Base-by-base conservation (phyloP, 2,113 vertebrate species). In the Garra rufa region DNA sequence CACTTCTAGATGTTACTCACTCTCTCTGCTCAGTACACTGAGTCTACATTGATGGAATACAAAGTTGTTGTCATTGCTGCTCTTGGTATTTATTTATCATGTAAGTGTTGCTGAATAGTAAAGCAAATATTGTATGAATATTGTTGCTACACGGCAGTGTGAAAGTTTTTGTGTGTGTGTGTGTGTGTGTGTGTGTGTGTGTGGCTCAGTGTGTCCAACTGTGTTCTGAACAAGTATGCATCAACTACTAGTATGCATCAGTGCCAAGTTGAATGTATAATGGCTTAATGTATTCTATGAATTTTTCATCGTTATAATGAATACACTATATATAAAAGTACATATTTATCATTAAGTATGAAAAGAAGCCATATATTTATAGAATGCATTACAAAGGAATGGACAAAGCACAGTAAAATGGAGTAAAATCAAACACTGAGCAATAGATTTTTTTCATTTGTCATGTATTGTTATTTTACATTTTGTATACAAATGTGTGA, bases 41-140 rank as follows among this genome's bases (percentile, higher is more conserved):
- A 19, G 52, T 59, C 38, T 69, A 43, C 26, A 52, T 52, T 70
- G 21, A 41, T 41, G 63, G 65, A 71, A 50, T 80, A 50, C 78
- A 21, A 80, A 21, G 5, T 30, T 30, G 28, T 81, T 76, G 55
- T 59, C 9, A 48, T 48, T 43, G 73, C 81, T 76, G 76, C 61
- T 88, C 44, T 78, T 59, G 57, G 46, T 76, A 63, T 59, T 67
- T 76, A 30, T 63, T 75, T 52, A 80, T 41, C 26, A 11, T 63
- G 26, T 30, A 8, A 85, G 41, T 75, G 83, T 85, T 48, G 63
- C 83, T 83, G 75, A 80, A 38, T 71, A 30, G 81, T 82, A 24
- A 78, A 82, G 78, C 50, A 73, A 30, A 84, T 76, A 43, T 80
- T 52, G 82, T 85, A 82, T 85, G 81, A 83, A 71, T 81, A 59